phyloP scores from a whole-genome alignment of 2,113 vertebrate genomes.

The Sturnus vulgaris region DNA sequence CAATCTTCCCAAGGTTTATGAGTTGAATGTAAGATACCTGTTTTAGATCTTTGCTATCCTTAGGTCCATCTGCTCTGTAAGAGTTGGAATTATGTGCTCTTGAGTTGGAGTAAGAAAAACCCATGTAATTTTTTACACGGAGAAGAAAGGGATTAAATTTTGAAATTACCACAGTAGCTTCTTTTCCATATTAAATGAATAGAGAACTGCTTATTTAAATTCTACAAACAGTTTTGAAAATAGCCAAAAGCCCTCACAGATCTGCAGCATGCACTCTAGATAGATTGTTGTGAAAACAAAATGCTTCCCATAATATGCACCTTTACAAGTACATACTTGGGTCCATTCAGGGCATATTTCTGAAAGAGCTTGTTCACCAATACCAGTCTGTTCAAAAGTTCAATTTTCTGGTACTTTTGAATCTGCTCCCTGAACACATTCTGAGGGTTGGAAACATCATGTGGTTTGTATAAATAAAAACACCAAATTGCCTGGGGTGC shows the following conservation, averaged over 20 bases:
- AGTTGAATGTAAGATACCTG: not conserved
- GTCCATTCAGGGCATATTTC: not conserved
- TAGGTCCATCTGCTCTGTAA: not conserved
- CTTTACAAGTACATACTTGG: not conserved
- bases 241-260: not conserved
- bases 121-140: not conserved
- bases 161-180: not conserved
- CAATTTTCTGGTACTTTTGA: not conserved
- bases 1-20: not conserved
- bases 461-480: constrained; percentile 5
- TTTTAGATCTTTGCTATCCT: not conserved
- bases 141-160: not conserved
- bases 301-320: not conserved
- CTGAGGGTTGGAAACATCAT: not conserved
- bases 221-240: not conserved
- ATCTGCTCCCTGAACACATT: not conserved
- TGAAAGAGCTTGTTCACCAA: not conserved
- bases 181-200: not conserved
- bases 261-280: not conserved
- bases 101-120: not conserved
- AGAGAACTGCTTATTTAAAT: not conserved
- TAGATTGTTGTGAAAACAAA: not conserved
- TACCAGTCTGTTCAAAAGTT: not conserved
- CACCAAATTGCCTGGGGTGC: not conserved
- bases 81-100: not conserved